These are phyloP conservation scores for Phylloscopus trochilus DNA, from an alignment of 2,113 vertebrate species.

Conservation along the genomic window DNA sequence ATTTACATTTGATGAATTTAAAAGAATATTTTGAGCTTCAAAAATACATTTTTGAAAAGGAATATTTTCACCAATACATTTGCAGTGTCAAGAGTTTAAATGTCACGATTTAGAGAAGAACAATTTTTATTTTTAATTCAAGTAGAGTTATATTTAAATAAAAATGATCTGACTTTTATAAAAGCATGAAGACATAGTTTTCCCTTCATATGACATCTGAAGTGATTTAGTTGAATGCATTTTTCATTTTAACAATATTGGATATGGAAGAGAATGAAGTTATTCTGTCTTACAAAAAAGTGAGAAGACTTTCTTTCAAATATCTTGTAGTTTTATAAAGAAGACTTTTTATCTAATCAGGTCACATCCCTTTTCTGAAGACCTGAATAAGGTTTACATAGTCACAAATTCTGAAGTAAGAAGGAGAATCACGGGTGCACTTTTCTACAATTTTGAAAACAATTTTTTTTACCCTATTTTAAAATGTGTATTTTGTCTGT, in stretches of 20 bases:
- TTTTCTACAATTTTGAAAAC: not conserved
- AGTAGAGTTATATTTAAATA: not conserved
- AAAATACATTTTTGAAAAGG: not conserved
- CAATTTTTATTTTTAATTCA: not conserved
- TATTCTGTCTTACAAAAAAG: not conserved
- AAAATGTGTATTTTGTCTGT: not conserved
- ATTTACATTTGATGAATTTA: not conserved
- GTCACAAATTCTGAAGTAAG: not conserved
- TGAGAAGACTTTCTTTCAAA: not conserved
- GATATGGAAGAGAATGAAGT: not conserved
- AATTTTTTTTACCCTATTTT: not conserved
- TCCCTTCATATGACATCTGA: not conserved
- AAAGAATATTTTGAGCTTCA: not conserved
- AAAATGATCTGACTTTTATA: not conserved
- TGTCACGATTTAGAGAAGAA: not conserved
- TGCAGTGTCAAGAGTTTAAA: not conserved
- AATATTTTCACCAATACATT: not conserved
- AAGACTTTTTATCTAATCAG: not conserved
- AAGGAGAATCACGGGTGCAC: not conserved
- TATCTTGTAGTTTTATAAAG: not conserved
- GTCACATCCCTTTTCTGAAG: not conserved
- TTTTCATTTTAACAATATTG: not conserved
- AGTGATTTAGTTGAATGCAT: not conserved
- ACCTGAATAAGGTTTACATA: not conserved
- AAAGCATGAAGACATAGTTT: not conserved